Percentiles rank a stretch among this genome's conserved stretches.
Conservation (phyloP, 1,140 invertebrate species). For the Mizuhopecten yessoensis region DNA sequence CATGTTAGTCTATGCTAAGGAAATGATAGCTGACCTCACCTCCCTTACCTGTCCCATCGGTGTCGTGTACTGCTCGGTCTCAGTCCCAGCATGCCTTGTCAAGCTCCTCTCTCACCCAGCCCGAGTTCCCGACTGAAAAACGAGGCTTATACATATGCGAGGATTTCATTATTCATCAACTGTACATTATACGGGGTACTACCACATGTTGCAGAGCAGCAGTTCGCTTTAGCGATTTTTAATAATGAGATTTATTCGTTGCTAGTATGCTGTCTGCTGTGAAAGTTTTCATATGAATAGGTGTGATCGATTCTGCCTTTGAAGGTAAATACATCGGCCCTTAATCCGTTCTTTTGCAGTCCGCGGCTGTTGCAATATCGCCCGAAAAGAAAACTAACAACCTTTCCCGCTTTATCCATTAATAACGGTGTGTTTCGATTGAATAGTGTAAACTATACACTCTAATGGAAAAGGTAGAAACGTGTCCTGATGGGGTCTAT, state of each 20-base stretch:
- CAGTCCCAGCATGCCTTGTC: not conserved
- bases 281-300: conserved; percentile 55
- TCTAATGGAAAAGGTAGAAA: conserved; percentile 15
- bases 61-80: not conserved
- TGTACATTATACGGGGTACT: conserved; percentile 48
- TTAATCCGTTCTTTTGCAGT: conserved; percentile 52
- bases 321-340: conserved; percentile 52
- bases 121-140: conserved; percentile 32
- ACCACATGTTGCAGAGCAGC: conserved; percentile 56
- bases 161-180: conserved; percentile 42
- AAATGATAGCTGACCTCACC: not conserved
- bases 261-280: conserved; percentile 49
- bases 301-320: conserved; percentile 56
- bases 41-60: not conserved
- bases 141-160: conserved; percentile 25
- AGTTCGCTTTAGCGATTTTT: conserved; percentile 58
- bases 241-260: conserved; percentile 61
- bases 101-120: not conserved
- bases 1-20: too few species aligned
- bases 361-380: conserved; percentile 54
- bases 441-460: not conserved
- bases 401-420: conserved; percentile 8
- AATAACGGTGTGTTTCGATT: conserved; percentile 17
- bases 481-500: not conserved
- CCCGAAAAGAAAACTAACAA: not conserved